A percentile compares a stretch with the other conserved stretches of the same genome.
Evolutionary conservation across 2,113 vertebrate species (phyloP).

Genomic region (Brachirus orientalis): DNA sequence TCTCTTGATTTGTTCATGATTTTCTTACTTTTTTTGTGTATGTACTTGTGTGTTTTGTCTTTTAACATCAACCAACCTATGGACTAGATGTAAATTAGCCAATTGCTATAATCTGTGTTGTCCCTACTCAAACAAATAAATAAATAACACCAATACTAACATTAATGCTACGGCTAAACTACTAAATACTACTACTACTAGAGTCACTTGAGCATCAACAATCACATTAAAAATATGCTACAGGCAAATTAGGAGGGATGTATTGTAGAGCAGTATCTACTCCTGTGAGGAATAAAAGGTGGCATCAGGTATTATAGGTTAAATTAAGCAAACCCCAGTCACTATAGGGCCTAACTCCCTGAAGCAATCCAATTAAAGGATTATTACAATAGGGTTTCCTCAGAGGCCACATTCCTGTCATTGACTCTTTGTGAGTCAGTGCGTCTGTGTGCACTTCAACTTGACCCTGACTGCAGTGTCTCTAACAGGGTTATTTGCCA

Average conservation of each 20-base stretch:
- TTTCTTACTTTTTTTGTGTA: too few relatives aligned
- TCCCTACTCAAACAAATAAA: too few relatives aligned
- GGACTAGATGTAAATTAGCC: too few relatives aligned
- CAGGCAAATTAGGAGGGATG: too few relatives aligned
- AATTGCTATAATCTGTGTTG: too few relatives aligned
- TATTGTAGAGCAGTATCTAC: background rate
- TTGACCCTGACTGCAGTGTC: background rate
- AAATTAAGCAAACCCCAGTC: slow-evolving; percentile 4
- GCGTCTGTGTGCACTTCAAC: slow-evolving; percentile 6
- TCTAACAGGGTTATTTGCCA: background rate
- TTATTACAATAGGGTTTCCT: slow-evolving; percentile 31
- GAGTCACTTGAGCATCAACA: background rate
- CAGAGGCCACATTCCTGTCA: slow-evolving; percentile 4
- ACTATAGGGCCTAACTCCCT: background rate
- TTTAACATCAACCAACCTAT: too few relatives aligned
- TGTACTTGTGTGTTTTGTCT: too few relatives aligned
- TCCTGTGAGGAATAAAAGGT: background rate
- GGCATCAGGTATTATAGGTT: background rate
- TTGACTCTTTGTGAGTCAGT: slow-evolving; percentile 9
- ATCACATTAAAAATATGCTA: too few relatives aligned
- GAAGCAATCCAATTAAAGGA: slow-evolving; percentile 64
- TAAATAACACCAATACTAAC: too few relatives aligned
- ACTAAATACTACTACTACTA: slow-evolving; percentile 7
- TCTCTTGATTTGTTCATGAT: too few relatives aligned
- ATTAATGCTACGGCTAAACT: too few relatives aligned